Evolutionary conservation across 2,797 vertebrate genomes (phyloP).

Genomic region (Mastacembelus armatus): DNA sequence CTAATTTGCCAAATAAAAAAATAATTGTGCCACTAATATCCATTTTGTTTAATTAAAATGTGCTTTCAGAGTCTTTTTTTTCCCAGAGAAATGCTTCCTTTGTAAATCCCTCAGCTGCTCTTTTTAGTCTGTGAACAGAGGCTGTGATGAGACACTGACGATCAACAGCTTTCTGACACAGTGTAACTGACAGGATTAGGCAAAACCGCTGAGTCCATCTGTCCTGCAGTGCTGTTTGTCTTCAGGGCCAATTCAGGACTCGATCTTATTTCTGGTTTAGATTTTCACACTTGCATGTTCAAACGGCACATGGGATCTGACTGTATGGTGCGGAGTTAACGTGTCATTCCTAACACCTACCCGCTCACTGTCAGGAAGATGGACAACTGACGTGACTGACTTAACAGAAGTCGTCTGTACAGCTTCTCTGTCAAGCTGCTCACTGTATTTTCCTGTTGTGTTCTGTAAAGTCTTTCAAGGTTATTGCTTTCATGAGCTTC

Average conservation of each 20-base stretch:
- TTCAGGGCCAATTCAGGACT: background rate
- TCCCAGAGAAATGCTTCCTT: background rate
- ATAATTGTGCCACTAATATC: background rate
- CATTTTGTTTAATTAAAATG: background rate
- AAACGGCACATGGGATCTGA: background rate
- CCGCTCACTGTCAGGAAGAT: slow-evolving; percentile 35
- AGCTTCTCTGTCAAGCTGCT: slow-evolving; percentile 12
- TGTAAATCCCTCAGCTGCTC: slow-evolving; percentile 4
- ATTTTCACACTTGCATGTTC: slow-evolving; percentile 4
- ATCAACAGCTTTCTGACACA: background rate
- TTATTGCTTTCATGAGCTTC: slow-evolving; percentile 14
- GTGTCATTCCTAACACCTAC: slow-evolving; percentile 10
- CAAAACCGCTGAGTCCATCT: background rate
- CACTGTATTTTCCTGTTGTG: background rate
- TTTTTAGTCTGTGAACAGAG: background rate
- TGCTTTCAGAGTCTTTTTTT: background rate
- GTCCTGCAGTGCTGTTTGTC: background rate
- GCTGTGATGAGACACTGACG: slow-evolving; percentile 9
- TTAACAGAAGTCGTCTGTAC: slow-evolving; percentile 23
- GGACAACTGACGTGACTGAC: slow-evolving; percentile 40
- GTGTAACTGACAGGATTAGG: slow-evolving; percentile 5
- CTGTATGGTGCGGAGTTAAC: slow-evolving; percentile 1
- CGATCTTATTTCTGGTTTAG: slow-evolving; percentile 1
- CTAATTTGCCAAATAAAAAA: slow-evolving; percentile 35
- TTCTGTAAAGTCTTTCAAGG: slow-evolving; percentile 28